Base-by-base conservation (phyloP, 1,140 invertebrate genomes). In the Olivierus martensii region DNA sequence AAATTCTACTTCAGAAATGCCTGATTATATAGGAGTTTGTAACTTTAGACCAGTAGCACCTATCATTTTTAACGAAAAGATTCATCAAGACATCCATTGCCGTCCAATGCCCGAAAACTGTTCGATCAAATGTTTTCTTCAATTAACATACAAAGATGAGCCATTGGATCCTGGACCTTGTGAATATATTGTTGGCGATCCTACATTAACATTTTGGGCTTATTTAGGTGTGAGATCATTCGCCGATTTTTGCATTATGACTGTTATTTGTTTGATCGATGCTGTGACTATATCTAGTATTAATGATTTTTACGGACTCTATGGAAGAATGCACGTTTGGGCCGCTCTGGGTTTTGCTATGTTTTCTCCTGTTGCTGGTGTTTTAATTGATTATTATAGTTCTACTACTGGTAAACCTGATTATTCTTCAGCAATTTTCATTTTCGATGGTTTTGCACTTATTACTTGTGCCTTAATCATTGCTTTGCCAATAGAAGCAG, bases 281-380 rank as follows among this genome's bases (percentile, higher is more conserved):
- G 58, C 56, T 18, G 21, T 62, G 3, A 52, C 53, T n/a, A 52
- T 63, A 4, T 49, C 54, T n/a, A 50, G 47, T 5, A 58, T 56
- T 6, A 53, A 55, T 10, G 53, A 63, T 49, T 63, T 55, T 37
- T 59, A 63, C 46, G 53, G 61, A 7, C 34, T 56, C 18, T 63
- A 63, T 45, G 62, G 56, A 4, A 52, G 58, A 10, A 53, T 57
- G 2, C 50, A 54, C 6, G 44, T 53, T 12, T 63, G 56, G 56
- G 49, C 60, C 37, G 56, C 58, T 2, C 6, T 62, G n/a, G 57
- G 52, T 12, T 48, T 58, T 3, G 52, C 53, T n/a, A 36, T 43
- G 9, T 55, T 58, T 15, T 34, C 57, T 18, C 57, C 57, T 10
- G 28, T 58, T 10, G 49, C 48, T 37, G 62, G 62, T 7, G 7